phyloP scores from a whole-genome alignment of 2,888 invertebrate species.

The Mimas tiliae region DNA sequence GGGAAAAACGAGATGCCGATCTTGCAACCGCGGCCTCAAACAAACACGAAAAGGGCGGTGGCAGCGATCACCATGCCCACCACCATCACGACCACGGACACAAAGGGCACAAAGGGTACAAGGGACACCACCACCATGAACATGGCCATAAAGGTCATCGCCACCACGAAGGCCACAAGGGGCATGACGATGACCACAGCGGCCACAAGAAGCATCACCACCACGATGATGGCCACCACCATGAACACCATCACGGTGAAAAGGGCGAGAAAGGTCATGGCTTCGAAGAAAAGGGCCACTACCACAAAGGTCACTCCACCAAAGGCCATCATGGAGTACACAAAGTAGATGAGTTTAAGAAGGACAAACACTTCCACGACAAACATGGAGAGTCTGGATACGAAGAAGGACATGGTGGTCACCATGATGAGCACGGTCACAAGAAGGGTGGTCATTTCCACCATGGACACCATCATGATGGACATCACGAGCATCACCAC shows the following conservation, averaged over 20 bases:
- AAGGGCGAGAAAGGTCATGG: constrained; percentile 86
- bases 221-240: constrained; percentile 87
- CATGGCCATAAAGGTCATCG: constrained; percentile 90
- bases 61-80: constrained; percentile 86
- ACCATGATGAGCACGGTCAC: constrained; percentile 90
- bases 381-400: constrained; percentile 91
- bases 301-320: constrained; percentile 92
- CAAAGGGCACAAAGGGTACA: constrained; percentile 89
- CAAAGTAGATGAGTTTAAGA: constrained; percentile 93
- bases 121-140: constrained; percentile 87
- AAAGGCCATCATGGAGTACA: constrained; percentile 94
- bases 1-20: constrained; percentile 78
- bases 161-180: constrained; percentile 87
- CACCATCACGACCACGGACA: constrained; percentile 87
- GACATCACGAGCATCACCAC: constrained; percentile 90
- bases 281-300: constrained; percentile 86
- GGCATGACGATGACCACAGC: constrained; percentile 84
- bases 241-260: constrained; percentile 86
- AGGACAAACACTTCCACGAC: constrained; percentile 93
- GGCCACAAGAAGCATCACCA: constrained; percentile 87
- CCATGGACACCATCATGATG: constrained; percentile 90
- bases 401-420: constrained; percentile 91
- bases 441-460: constrained; percentile 93
- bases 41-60: constrained; percentile 83
- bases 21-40: constrained; percentile 80